These are phyloP conservation scores for Archips crataeganus DNA, from an alignment of 2,888 invertebrate genomes.

Conservation along the genomic window DNA sequence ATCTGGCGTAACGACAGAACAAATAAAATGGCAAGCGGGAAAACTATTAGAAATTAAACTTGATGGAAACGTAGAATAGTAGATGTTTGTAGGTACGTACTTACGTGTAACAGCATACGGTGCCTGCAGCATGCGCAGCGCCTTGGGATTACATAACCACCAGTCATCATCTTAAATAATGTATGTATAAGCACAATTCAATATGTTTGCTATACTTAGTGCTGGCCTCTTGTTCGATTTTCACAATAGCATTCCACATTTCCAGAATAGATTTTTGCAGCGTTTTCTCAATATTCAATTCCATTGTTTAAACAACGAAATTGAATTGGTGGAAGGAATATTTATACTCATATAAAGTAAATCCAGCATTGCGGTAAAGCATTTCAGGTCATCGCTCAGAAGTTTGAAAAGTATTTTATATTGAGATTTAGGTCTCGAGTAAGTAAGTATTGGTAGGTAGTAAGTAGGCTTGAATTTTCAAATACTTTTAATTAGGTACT, in stretches of 20 bases:
- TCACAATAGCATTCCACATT: constrained; percentile 54
- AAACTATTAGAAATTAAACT: constrained; percentile 1
- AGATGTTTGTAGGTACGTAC: background rate
- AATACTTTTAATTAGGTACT: background rate
- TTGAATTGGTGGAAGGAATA: constrained; percentile 66
- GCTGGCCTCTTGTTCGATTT: constrained; percentile 30
- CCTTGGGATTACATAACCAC: constrained; percentile 72
- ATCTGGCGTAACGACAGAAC: background rate
- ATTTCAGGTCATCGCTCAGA: constrained; percentile 31
- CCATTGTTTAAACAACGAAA: constrained; percentile 75
- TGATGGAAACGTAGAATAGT: background rate
- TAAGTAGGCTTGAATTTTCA: too few species aligned
- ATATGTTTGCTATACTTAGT: constrained; percentile 56
- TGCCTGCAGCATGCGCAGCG: constrained; percentile 72
- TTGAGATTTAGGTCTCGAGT: background rate
- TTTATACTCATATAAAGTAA: constrained; percentile 55
- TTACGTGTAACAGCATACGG: constrained; percentile 44
- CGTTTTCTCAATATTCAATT: constrained; percentile 73
- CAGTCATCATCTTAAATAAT: constrained; percentile 76
- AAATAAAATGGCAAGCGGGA: background rate
- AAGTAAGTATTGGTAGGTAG: too few species aligned
- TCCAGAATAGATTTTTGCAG: constrained; percentile 66
- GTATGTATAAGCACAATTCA: constrained; percentile 63
- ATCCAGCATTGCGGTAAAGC: constrained; percentile 50
- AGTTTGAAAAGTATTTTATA: constrained; percentile 6